Conservation (phyloP, 2,113 vertebrate genomes). For the Psittacula cyanocephala region DNA sequence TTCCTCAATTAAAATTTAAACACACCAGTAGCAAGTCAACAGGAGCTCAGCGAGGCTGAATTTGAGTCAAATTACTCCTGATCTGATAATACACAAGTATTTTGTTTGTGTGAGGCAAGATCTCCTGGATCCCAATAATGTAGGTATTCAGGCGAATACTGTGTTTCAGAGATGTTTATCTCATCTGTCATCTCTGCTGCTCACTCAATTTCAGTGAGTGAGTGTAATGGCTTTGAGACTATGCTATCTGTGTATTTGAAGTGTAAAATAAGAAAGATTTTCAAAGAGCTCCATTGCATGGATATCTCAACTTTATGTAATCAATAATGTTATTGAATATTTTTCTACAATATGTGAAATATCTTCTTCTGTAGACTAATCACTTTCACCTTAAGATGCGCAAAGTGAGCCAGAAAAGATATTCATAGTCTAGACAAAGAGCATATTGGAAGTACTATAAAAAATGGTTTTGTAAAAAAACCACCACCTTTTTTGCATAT, state of each 20-base stretch:
- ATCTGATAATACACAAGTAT: not conserved
- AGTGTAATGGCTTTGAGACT: not conserved
- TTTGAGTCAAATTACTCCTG: not conserved
- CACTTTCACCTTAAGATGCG: not conserved
- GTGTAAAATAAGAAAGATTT: not conserved
- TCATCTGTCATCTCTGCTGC: not conserved
- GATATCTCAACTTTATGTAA: not conserved
- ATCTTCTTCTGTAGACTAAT: not conserved
- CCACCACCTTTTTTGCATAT: not conserved
- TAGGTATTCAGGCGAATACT: not conserved
- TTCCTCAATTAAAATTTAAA: not conserved
- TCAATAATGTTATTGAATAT: not conserved
- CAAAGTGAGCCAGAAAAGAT: not conserved
- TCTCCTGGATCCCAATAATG: not conserved
- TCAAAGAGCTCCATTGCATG: not conserved
- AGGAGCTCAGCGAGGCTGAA: not conserved
- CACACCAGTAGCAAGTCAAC: not conserved
- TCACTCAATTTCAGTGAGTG: not conserved
- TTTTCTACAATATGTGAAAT: not conserved
- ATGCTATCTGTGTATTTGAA: not conserved
- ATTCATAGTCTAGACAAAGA: not conserved
- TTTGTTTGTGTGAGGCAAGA: not conserved
- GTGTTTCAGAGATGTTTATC: not conserved
- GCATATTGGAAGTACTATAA: not conserved
- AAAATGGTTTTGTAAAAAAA: not conserved